These are phyloP conservation scores for Arbacia lixula DNA, from an alignment of 53 echinoderm and acorn worm species.

Conservation along the genomic window DNA sequence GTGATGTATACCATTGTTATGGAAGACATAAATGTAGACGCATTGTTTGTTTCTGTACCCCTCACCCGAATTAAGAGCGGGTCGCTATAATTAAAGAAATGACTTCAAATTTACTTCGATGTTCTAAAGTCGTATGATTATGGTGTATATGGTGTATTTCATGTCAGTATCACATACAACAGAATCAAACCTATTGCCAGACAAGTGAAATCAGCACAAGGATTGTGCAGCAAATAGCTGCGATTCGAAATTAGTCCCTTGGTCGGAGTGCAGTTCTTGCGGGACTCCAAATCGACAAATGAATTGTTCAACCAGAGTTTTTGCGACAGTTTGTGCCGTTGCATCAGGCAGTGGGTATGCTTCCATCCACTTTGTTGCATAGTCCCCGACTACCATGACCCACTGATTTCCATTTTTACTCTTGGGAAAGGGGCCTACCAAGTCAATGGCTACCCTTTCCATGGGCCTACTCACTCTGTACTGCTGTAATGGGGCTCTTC, in stretches of 20 bases:
- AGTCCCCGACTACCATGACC: slow-evolving; percentile 55
- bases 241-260: slow-evolving; percentile 51
- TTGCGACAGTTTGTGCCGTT: slow-evolving; percentile 46
- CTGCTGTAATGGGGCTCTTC: slow-evolving; percentile 39
- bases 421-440: slow-evolving; percentile 9
- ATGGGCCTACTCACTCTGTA: background rate
- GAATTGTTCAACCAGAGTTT: background rate
- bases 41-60: too few species aligned
- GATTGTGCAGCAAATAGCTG: slow-evolving; percentile 24
- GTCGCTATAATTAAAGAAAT: too few species aligned
- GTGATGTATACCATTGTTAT: too few species aligned
- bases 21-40: too few species aligned
- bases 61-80: too few species aligned
- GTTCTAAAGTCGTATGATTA: too few species aligned
- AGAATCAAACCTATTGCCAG: too few species aligned
- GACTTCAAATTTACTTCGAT: too few species aligned
- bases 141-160: too few species aligned
- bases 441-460: slow-evolving; percentile 42
- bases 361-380: slow-evolving; percentile 45
- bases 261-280: slow-evolving; percentile 37
- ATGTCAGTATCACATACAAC: too few species aligned
- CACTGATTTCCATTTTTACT: slow-evolving; percentile 34
- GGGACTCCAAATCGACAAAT: slow-evolving; percentile 20
- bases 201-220: too few species aligned
- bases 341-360: slow-evolving; percentile 49